These are phyloP conservation scores for Seira ritae DNA, from an alignment of 2,888 invertebrate genomes.

Conservation along the genomic window DNA sequence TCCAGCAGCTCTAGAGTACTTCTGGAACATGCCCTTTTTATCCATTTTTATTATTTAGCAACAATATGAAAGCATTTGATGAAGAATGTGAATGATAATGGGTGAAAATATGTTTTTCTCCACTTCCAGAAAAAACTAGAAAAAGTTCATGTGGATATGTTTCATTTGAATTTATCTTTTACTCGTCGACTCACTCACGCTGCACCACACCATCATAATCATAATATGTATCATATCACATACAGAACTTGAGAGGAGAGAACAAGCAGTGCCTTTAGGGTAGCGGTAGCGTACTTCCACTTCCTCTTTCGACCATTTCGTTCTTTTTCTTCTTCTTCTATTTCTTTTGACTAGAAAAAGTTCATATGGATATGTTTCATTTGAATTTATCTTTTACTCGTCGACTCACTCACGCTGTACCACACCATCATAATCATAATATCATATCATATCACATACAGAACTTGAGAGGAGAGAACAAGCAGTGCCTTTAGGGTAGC, in stretches of 20 bases:
- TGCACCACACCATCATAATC: neutral
- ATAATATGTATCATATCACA: neutral
- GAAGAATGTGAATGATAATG: neutral
- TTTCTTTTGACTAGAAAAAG: no score
- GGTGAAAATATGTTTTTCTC: neutral
- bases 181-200: neutral
- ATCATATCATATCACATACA: conserved; percentile 4
- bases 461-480: no score
- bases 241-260: neutral
- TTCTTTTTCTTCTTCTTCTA: neutral
- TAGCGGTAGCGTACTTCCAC: no score
- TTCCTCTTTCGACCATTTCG: neutral
- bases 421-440: neutral
- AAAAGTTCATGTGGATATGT: no score
- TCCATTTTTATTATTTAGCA: neutral
- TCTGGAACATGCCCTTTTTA: neutral
- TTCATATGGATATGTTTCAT: neutral
- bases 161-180: neutral
- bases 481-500: no score
- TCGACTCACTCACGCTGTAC: neutral
- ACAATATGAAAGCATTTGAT: neutral
- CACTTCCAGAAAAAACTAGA: neutral
- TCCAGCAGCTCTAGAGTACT: no score
- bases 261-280: no score
- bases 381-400: neutral